Evolutionary conservation across 2,797 vertebrate genomes (phyloP).

Genomic region (Petrocephalus sullivani): DNA sequence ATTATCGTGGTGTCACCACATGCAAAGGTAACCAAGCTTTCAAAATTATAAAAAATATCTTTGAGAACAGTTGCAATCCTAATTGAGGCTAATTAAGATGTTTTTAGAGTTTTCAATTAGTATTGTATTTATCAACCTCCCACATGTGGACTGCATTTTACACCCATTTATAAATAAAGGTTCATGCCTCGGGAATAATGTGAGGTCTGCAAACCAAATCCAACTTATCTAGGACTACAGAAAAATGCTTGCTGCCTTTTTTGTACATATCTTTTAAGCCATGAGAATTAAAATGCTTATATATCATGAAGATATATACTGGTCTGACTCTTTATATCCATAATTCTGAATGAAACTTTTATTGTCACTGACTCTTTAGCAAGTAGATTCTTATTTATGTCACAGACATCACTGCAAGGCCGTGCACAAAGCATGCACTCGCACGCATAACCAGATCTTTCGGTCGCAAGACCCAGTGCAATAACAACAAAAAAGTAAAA

Average conservation of each 20-base stretch:
- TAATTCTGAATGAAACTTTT: not conserved
- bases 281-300: not conserved
- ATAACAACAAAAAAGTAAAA: not conserved
- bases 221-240: not conserved
- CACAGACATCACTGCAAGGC: not conserved
- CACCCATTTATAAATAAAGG: not conserved
- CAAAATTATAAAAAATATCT: not conserved
- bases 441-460: not conserved
- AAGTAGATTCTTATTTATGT: not conserved
- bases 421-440: not conserved
- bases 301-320: not conserved
- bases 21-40: not conserved
- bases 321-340: not conserved
- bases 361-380: not conserved
- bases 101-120: not conserved
- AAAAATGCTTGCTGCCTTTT: not conserved
- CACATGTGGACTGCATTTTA: not conserved
- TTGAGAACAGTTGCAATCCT: not conserved
- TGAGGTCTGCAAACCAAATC: not conserved
- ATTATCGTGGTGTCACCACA: not conserved
- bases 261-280: not conserved
- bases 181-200: not conserved
- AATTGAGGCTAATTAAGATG: not conserved
- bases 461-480: not conserved
- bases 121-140: not conserved